phyloP scores from a whole-genome alignment of 2,888 invertebrate species.

The Chrysina gloriosa region DNA sequence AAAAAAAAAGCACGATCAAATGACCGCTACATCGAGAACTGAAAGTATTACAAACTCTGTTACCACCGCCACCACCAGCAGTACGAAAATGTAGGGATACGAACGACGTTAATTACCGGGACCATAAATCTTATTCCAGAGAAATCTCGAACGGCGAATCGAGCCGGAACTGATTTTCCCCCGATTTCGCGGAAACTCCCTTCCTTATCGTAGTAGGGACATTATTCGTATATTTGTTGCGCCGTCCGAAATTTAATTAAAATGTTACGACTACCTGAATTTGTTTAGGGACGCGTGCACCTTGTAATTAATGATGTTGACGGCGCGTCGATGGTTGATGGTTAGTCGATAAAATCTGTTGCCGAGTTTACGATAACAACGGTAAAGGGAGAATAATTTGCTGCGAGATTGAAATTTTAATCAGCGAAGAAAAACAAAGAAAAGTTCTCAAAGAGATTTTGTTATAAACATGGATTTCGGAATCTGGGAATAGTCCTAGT shows the following conservation, averaged over 20 bases:
- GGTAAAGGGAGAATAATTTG: not conserved
- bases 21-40: no score
- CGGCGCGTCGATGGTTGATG: not conserved
- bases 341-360: slow-evolving; percentile 3
- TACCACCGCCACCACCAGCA: not conserved
- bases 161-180: slow-evolving; percentile 1
- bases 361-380: not conserved
- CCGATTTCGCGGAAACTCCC: not conserved
- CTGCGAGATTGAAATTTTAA: no score
- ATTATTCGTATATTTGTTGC: slow-evolving; percentile 13
- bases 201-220: not conserved
- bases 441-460: no score
- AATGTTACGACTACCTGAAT: not conserved
- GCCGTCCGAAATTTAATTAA: slow-evolving; percentile 5
- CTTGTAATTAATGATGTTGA: slow-evolving; percentile 7
- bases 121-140: slow-evolving; percentile 7
- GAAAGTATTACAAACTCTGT: no score
- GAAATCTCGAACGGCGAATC: not conserved
- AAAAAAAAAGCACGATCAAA: no score
- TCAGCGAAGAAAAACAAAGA: no score
- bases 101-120: not conserved
- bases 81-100: not conserved
- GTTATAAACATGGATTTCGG: no score
- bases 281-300: not conserved
- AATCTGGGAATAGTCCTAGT: no score